A percentile compares a stretch with the other conserved stretches of the same genome.
phyloP scores from a whole-genome alignment of 2,888 invertebrate genomes.

The Petrolisthes cinctipes region DNA sequence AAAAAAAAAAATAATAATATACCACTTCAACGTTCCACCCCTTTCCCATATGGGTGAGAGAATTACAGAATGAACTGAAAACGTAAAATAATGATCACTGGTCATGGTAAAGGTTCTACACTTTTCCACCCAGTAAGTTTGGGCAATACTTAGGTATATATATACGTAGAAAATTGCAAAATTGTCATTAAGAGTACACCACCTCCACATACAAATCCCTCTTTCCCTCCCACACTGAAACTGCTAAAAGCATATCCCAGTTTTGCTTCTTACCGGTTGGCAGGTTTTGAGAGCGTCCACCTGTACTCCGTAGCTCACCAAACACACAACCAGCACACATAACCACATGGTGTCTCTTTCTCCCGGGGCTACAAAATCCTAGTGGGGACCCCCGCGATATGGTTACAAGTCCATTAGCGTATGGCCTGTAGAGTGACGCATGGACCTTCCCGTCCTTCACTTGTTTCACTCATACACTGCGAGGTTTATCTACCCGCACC shows the following conservation, averaged over 20 bases:
- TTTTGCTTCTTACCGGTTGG: neutral
- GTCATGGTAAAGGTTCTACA: too few relatives aligned
- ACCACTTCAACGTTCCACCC: too few relatives aligned
- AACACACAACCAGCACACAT: neutral
- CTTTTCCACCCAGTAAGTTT: too few relatives aligned
- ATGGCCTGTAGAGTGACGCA: neutral
- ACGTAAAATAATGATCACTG: too few relatives aligned
- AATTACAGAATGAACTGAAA: too few relatives aligned
- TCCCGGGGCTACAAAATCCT: neutral
- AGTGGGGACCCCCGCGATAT: neutral
- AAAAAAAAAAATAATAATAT: too few relatives aligned
- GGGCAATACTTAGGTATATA: too few relatives aligned
- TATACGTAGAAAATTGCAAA: too few relatives aligned
- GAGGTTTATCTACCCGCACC: neutral
- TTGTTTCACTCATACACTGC: constrained; percentile 13
- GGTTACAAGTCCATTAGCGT: neutral
- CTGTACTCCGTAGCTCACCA: neutral
- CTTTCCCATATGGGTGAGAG: too few relatives aligned
- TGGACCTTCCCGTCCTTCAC: neutral
- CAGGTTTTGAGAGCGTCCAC: neutral
- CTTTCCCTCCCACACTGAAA: neutral
- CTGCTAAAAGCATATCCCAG: neutral
- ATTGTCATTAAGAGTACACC: too few relatives aligned
- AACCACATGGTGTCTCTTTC: neutral
- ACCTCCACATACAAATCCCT: neutral